A percentile compares a stretch with the other conserved stretches of the same genome.
Evolutionary conservation across 2,797 vertebrate species (phyloP).

Genomic region (Clarias platycephalus): DNA sequence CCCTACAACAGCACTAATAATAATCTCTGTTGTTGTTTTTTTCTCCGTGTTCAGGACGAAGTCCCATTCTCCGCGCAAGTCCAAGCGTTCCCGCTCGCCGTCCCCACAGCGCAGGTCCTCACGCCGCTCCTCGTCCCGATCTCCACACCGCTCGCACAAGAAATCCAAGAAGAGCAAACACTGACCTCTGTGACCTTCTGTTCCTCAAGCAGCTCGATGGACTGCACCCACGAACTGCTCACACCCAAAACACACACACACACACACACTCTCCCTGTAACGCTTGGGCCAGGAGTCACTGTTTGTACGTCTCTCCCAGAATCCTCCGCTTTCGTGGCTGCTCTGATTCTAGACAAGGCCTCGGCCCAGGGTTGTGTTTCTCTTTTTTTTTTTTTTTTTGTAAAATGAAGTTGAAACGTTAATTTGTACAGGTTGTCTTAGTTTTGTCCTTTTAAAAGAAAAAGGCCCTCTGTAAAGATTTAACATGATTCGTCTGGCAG

Average conservation of each 20-base stretch:
- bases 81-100: conserved; percentile 74
- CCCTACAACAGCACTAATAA: not conserved
- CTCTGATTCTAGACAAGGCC: conserved; percentile 61
- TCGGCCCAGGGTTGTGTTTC: not conserved
- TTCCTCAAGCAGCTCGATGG: conserved; percentile 41
- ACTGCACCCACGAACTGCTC: conserved; percentile 43
- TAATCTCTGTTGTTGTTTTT: not conserved
- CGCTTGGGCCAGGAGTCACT: conserved; percentile 44
- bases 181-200: conserved; percentile 59
- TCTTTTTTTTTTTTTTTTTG: conserved; percentile 59
- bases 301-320: conserved; percentile 47
- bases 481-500: conserved; percentile 62
- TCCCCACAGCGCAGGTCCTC: conserved; percentile 68
- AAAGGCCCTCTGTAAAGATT: conserved; percentile 63
- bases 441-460: conserved; percentile 70
- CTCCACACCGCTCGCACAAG: conserved; percentile 79
- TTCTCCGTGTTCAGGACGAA: conserved; percentile 61
- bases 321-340: conserved; percentile 50
- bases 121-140: conserved; percentile 70
- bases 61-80: conserved; percentile 72
- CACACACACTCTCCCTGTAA: conserved; percentile 25
- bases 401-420: conserved; percentile 73
- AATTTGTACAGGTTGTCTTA: conserved; percentile 74
- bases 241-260: not conserved
- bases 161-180: conserved; percentile 82